Evolutionary conservation across 2,113 vertebrate species (phyloP).

Genomic region (Phoenicopterus ruber): DNA sequence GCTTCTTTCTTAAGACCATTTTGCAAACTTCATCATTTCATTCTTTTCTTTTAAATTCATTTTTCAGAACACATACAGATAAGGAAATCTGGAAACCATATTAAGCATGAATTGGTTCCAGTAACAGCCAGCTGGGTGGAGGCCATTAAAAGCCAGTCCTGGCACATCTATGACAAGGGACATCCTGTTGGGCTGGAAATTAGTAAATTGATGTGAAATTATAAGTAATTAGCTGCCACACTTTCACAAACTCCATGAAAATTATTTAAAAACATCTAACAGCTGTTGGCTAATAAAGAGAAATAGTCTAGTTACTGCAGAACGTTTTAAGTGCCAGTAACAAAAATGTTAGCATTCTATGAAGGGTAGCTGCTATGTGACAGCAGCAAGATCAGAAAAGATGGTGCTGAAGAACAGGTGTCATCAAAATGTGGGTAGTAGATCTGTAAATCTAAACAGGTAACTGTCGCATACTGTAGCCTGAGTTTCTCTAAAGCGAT

Average conservation of each 20-base stretch:
- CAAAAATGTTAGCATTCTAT: background rate
- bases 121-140: conserved; percentile 13
- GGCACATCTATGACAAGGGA: background rate
- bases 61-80: background rate
- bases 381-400: background rate
- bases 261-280: conserved; percentile 37
- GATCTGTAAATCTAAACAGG: background rate
- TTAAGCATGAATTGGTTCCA: background rate
- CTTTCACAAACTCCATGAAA: conserved; percentile 50
- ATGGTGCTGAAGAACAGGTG: background rate
- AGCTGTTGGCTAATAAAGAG: conserved; percentile 51
- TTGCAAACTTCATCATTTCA: background rate
- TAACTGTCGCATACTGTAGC: background rate
- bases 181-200: conserved; percentile 51
- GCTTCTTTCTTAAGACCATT: background rate
- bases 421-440: background rate
- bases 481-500: background rate
- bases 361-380: background rate
- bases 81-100: background rate
- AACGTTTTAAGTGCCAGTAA: conserved; percentile 15
- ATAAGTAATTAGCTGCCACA: conserved; percentile 57
- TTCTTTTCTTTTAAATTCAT: background rate
- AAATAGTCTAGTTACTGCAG: background rate
- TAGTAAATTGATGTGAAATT: conserved; percentile 65
- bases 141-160: conserved; percentile 28